These are phyloP conservation scores for Esox masquinongy DNA, from an alignment of 2,797 vertebrate species.

Conservation along the genomic window DNA sequence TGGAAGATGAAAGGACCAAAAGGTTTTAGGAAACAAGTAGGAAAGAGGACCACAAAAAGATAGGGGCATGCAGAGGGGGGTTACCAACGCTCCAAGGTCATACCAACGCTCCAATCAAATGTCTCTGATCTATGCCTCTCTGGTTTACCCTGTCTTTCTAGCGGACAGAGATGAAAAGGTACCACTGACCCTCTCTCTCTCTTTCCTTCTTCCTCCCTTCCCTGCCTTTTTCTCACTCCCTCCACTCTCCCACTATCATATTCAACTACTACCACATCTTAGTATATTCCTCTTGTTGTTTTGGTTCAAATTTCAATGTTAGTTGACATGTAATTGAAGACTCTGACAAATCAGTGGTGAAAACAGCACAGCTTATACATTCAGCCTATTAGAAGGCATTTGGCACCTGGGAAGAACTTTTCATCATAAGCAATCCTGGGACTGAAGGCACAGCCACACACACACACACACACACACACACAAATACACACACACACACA, in stretches of 20 bases:
- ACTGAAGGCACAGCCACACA: not conserved
- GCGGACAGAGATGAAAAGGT: slow-evolving; percentile 2
- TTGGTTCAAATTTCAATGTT: not conserved
- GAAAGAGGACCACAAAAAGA: slow-evolving; percentile 3
- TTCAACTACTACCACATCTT: not conserved
- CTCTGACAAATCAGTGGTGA: not conserved
- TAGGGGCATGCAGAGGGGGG: not conserved
- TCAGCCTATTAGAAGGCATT: not conserved
- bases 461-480: not conserved
- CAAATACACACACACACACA: not conserved
- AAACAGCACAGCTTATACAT: not conserved
- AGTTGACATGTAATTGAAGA: not conserved
- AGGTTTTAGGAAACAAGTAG: slow-evolving; percentile 23
- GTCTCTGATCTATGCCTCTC: not conserved
- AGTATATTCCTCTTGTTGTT: not conserved
- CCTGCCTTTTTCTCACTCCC: not conserved
- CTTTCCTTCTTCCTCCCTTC: not conserved
- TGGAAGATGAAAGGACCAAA: slow-evolving; percentile 55
- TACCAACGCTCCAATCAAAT: slow-evolving; percentile 34
- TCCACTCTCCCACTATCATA: not conserved
- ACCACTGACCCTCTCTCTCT: not conserved
- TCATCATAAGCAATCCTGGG: not conserved
- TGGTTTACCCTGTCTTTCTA: slow-evolving; percentile 17
- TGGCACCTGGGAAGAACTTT: not conserved
- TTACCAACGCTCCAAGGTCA: slow-evolving; percentile 22